Evolutionary conservation across 2,888 invertebrate species (phyloP).

Genomic region (Calephelis perditalis): DNA sequence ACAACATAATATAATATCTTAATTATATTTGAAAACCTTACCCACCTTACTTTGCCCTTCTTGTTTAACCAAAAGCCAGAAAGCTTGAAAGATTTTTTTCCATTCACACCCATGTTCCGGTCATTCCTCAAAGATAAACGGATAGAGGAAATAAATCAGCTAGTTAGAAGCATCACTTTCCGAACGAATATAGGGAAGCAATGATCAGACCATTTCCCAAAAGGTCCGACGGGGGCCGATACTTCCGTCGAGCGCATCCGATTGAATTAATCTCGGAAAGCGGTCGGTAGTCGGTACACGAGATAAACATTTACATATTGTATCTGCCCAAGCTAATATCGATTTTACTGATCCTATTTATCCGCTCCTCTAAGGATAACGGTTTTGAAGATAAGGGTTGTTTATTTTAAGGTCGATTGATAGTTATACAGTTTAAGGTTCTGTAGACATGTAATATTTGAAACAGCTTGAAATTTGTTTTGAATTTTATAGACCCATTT

Average conservation of each 20-base stretch:
- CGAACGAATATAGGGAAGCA: conserved; percentile 44
- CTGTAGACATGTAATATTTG: too few relatives aligned
- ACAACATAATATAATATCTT: too few relatives aligned
- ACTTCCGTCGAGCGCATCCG: conserved; percentile 57
- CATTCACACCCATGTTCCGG: not conserved
- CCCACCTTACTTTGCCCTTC: too few relatives aligned
- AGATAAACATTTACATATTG: conserved; percentile 42
- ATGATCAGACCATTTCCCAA: conserved; percentile 50
- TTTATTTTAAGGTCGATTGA: too few relatives aligned
- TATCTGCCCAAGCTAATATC: conserved; percentile 30
- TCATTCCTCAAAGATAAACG: conserved; percentile 5
- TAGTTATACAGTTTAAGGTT: too few relatives aligned
- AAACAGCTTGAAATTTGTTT: too few relatives aligned
- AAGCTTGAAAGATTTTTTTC: not conserved
- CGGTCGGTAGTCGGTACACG: conserved; percentile 41
- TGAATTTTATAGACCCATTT: too few relatives aligned
- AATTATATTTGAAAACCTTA: too few relatives aligned
- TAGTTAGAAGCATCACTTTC: conserved; percentile 29
- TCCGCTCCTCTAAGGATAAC: not conserved
- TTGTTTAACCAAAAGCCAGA: too few relatives aligned
- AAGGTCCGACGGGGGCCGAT: conserved; percentile 49
- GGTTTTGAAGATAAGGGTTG: not conserved
- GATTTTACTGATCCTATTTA: conserved; percentile 32
- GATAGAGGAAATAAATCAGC: conserved; percentile 23
- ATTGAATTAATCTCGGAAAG: conserved; percentile 65